Conservation (phyloP, 2,888 invertebrate genomes). For the Drosophila dives region DNA sequence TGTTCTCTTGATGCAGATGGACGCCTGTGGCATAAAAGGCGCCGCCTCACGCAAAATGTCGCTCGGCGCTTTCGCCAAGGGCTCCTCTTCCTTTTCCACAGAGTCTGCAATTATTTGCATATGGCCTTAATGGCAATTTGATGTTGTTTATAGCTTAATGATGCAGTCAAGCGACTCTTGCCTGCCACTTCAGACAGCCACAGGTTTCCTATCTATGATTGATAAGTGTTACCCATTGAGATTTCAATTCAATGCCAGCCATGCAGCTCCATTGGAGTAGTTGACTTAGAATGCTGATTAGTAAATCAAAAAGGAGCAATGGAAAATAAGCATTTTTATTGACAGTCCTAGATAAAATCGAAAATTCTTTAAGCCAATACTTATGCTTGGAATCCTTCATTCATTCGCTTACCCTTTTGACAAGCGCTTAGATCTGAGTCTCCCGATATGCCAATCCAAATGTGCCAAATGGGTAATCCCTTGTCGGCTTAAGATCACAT, state of each 20-base stretch:
- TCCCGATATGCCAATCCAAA: conserved; percentile 60
- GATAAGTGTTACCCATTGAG: conserved; percentile 70
- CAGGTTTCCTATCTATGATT: conserved; percentile 62
- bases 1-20: conserved; percentile 53
- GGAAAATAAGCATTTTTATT: not conserved
- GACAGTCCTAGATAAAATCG: conserved; percentile 1
- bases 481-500: conserved; percentile 56
- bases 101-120: conserved; percentile 76
- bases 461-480: conserved; percentile 62
- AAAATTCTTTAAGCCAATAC: conserved; percentile 40
- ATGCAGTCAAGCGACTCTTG: conserved; percentile 66
- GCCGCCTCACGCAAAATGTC: conserved; percentile 64
- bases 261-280: conserved; percentile 9
- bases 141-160: conserved; percentile 78
- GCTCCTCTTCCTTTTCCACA: conserved; percentile 32
- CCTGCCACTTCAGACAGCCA: conserved; percentile 37
- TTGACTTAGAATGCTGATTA: conserved; percentile 19
- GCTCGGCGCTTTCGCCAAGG: conserved; percentile 43
- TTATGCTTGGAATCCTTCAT: conserved; percentile 18
- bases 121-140: conserved; percentile 79
- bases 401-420: conserved; percentile 24
- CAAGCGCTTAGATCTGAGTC: conserved; percentile 51
- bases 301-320: conserved; percentile 19
- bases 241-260: conserved; percentile 37
- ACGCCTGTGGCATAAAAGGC: conserved; percentile 64